Percentiles rank a stretch among this genome's conserved stretches.
phyloP scores from a whole-genome alignment of 2,797 vertebrate genomes.

The Semotilus atromaculatus region DNA sequence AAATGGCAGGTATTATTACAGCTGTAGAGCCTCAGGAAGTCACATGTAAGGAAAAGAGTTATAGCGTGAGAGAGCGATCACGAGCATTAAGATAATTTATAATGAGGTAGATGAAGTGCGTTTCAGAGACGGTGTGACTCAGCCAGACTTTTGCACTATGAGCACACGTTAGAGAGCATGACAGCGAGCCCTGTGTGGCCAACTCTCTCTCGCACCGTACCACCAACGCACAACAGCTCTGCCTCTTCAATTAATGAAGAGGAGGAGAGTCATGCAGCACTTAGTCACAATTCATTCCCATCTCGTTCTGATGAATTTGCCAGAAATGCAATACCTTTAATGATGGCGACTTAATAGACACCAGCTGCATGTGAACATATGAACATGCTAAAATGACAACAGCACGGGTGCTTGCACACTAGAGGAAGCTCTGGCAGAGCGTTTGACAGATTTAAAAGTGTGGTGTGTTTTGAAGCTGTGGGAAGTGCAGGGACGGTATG shows the following conservation, averaged over 20 bases:
- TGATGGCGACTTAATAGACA: constrained; percentile 1
- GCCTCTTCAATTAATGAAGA: constrained; percentile 48
- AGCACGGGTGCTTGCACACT: background rate
- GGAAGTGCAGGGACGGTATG: background rate
- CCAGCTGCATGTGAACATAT: background rate
- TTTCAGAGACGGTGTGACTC: constrained; percentile 10
- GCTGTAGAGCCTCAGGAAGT: constrained; percentile 6
- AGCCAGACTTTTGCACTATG: constrained; percentile 34
- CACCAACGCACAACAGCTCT: constrained; percentile 40
- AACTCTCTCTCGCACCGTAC: constrained; percentile 40
- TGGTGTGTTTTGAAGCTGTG: background rate
- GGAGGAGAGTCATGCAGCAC: constrained; percentile 41
- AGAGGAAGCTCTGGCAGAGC: background rate
- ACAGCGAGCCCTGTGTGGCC: constrained; percentile 34
- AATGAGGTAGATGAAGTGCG: constrained; percentile 24
- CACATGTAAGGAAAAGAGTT: constrained; percentile 10
- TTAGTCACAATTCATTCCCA: constrained; percentile 45
- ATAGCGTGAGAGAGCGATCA: constrained; percentile 1
- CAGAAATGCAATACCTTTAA: constrained; percentile 35
- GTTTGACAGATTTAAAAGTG: background rate
- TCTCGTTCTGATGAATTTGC: constrained; percentile 19
- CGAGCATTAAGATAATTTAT: constrained; percentile 28
- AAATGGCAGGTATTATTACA: constrained; percentile 3
- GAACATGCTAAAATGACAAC: constrained; percentile 4
- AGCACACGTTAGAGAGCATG: constrained; percentile 23